A percentile compares a stretch with the other conserved stretches of the same genome.
These are phyloP conservation scores for Cryptocheilus praepositus DNA, from an alignment of 2,888 invertebrate genomes.

Conservation along the genomic window DNA sequence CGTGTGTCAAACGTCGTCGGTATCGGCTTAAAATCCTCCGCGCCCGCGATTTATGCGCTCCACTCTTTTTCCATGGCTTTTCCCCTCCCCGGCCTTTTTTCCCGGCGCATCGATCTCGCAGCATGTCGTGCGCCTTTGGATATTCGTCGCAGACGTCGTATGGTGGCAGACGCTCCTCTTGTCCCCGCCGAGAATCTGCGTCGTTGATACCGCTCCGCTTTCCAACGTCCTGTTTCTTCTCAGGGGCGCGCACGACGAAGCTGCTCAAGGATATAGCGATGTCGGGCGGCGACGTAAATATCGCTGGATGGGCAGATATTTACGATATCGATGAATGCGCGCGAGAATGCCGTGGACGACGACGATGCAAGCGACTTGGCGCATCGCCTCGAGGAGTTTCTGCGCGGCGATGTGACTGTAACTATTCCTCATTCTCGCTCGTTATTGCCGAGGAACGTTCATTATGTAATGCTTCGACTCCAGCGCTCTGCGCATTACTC, in stretches of 20 bases:
- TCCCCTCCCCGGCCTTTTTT: conserved; percentile 5
- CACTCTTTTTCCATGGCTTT: conserved; percentile 13
- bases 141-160: background rate
- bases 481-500: no score
- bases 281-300: conserved; percentile 35
- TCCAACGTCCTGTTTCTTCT: no score
- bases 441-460: conserved; percentile 1
- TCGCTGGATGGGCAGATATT: conserved; percentile 40
- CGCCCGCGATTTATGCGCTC: background rate
- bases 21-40: background rate
- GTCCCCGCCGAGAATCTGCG: background rate
- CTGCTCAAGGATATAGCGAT: conserved; percentile 30
- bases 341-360: conserved; percentile 8
- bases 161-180: background rate
- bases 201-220: background rate
- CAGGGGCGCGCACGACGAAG: no score
- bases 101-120: conserved; percentile 3
- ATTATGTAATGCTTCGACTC: no score
- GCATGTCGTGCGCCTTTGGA: background rate
- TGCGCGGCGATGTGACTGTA: no score
- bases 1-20: conserved; percentile 4
- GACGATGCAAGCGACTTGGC: no score
- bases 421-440: conserved; percentile 7
- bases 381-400: no score
- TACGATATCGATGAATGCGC: conserved; percentile 43